A percentile compares a stretch with the other conserved stretches of the same genome.
Evolutionary conservation across 2,888 invertebrate genomes (phyloP).

Genomic region (Neoaliturus tenellus): DNA sequence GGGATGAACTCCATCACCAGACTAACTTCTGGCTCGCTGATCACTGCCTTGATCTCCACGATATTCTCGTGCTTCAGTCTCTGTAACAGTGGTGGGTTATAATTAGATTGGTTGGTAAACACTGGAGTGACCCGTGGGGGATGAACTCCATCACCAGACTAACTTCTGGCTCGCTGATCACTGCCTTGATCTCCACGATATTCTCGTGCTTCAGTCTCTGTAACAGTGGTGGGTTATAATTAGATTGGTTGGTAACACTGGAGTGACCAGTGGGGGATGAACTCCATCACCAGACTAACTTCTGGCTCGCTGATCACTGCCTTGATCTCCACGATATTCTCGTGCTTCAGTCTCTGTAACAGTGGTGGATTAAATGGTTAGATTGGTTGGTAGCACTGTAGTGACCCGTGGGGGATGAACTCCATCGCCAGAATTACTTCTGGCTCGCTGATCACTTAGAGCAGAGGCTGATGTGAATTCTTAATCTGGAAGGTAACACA

Average conservation of each 20-base stretch:
- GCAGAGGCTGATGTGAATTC: too few species aligned
- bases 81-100: slow-evolving; percentile 72
- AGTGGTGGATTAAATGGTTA: too few species aligned
- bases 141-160: slow-evolving; percentile 94
- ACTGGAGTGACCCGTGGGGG: slow-evolving; percentile 87
- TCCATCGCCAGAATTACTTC: slow-evolving; percentile 93
- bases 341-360: slow-evolving; percentile 87
- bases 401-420: slow-evolving; percentile 88
- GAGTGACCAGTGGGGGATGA: slow-evolving; percentile 88
- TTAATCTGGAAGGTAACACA: too few species aligned
- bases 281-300: slow-evolving; percentile 93
- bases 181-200: slow-evolving; percentile 91
- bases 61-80: slow-evolving; percentile 90
- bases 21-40: slow-evolving; percentile 82
- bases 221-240: slow-evolving; percentile 60
- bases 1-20: slow-evolving; percentile 94
- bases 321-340: slow-evolving; percentile 91
- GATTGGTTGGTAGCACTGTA: slow-evolving; percentile 88
- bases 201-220: slow-evolving; percentile 90
- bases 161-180: slow-evolving; percentile 82
- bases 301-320: slow-evolving; percentile 85
- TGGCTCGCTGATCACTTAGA: slow-evolving; percentile 81
- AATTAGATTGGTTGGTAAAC: slow-evolving; percentile 83
- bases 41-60: slow-evolving; percentile 89
- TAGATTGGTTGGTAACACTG: slow-evolving; percentile 84